Evolutionary conservation across 2,113 vertebrate genomes (phyloP), one percentile per base, ranked within the genome.

Genomic region (Cromileptes altivelis): DNA sequence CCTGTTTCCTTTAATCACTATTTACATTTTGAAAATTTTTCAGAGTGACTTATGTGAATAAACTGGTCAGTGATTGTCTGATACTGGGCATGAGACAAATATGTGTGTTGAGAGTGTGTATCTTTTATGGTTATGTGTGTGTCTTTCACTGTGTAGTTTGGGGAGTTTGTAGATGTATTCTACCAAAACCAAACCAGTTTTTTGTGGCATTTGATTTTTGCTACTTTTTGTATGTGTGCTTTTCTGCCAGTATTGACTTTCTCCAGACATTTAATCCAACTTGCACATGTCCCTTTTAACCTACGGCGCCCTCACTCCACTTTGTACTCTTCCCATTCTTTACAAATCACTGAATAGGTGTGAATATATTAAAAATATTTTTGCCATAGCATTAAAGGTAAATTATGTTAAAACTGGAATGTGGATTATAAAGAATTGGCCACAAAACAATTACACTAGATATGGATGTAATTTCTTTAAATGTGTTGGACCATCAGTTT

Each of bases 1-100:
- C 60, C 70, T 67, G 74, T 77, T 78, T 81, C 70, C 25, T 45
- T 90, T 86, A 75, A 57, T 87, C 75, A 90, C 83, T 95, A 95
- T 96, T 94, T 95, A 95, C 94, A 95, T 90, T 91, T 94, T 85
- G n/a, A 92, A 91, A 89, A 45, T 45, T 56, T 75, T 81, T 81
- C 63, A 81, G 57, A 67, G 30, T 75, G 71, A 71, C 49, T 67
- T 53, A 68, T 79, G 63, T 62, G 58, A 87, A 87, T 58, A 55
- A 88, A 84, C 85, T 83, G 84, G 84, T 89, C 77, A 60, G 58
- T 67, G 77, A 33, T 80, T 53, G 25, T 76, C 45, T 60, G 25
- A 25, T 37, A 69, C 19, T 30, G 74, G 18, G 13, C n/a, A 21
- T 1, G 12, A 60, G 50, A 45, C 19, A 73, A 30, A 53, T 47